Evolutionary conservation across 2,888 invertebrate species (phyloP).

Genomic region (Drosophila antonietae): DNA sequence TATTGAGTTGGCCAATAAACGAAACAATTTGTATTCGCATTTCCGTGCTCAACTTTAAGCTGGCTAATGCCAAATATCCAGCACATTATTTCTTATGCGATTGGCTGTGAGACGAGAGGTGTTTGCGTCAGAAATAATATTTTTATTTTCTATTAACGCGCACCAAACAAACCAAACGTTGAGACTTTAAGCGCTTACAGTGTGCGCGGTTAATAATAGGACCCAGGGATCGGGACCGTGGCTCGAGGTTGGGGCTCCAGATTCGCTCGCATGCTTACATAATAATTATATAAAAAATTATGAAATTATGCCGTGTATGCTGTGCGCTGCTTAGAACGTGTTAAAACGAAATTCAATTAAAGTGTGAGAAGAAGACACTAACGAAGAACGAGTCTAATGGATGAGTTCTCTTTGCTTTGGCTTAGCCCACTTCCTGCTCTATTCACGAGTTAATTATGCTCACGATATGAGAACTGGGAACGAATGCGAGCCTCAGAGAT

Average conservation of each 20-base stretch:
- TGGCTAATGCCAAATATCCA: conserved; percentile 42
- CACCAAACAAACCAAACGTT: conserved; percentile 12
- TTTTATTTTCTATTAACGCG: conserved; percentile 68
- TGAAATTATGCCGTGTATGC: conserved; percentile 44
- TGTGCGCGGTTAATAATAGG: conserved; percentile 56
- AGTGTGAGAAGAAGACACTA: conserved; percentile 58
- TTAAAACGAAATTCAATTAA: conserved; percentile 78
- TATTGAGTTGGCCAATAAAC: conserved; percentile 45
- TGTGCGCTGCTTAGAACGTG: conserved; percentile 65
- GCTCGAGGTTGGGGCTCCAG: conserved; percentile 48
- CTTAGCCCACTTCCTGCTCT: conserved; percentile 64
- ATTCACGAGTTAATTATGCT: conserved; percentile 64
- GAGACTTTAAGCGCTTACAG: conserved; percentile 50
- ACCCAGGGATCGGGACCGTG: conserved; percentile 28
- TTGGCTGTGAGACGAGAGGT: conserved; percentile 14
- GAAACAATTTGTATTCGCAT: conserved; percentile 45
- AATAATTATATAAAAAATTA: conserved; percentile 72
- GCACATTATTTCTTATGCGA: conserved; percentile 15
- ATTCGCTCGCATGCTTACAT: conserved; percentile 79
- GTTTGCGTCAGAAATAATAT: conserved; percentile 52
- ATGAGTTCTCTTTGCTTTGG: conserved; percentile 26
- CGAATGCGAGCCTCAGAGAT: conserved; percentile 19
- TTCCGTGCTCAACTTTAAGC: conserved; percentile 33
- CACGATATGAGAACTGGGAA: conserved; percentile 67
- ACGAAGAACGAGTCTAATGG: conserved; percentile 24